A percentile compares a stretch with the other conserved stretches of the same genome.
phyloP scores from a whole-genome alignment of 2,888 invertebrate genomes.

The Diaperis boleti region DNA sequence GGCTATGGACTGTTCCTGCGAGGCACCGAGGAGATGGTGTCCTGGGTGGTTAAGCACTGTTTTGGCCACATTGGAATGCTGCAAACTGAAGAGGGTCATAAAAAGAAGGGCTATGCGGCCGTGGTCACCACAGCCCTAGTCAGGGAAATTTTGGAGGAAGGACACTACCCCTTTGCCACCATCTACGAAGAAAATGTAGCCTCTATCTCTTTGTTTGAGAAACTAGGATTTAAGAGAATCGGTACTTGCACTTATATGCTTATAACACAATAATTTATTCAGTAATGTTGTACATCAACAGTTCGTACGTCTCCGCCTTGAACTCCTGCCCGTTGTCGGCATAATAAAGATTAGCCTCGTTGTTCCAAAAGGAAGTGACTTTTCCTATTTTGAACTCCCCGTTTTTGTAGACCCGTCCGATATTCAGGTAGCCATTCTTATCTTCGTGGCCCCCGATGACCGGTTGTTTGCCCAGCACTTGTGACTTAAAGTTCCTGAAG shows the following conservation, averaged over 20 bases:
- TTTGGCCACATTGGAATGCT: constrained; percentile 60
- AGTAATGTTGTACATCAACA: neutral
- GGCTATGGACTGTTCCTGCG: constrained; percentile 62
- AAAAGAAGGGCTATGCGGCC: constrained; percentile 61
- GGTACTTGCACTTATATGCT: neutral
- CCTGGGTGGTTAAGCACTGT: constrained; percentile 62
- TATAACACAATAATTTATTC: neutral
- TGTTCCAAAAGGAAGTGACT: neutral
- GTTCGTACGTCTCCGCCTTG: neutral
- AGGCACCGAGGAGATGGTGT: constrained; percentile 57
- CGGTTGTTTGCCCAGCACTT: neutral
- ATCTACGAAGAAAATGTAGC: constrained; percentile 57
- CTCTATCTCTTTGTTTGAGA: constrained; percentile 59
- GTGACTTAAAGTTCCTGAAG: neutral
- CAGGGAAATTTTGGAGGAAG: constrained; percentile 59
- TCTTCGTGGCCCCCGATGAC: neutral
- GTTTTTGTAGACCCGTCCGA: neutral
- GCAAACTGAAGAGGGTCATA: constrained; percentile 60
- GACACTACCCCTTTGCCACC: constrained; percentile 55
- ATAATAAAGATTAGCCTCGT: neutral
- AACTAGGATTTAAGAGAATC: constrained; percentile 53
- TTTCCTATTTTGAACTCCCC: neutral
- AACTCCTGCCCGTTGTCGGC: neutral
- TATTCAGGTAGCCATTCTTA: neutral
- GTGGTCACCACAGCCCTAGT: constrained; percentile 58